Evolutionary conservation across 1,140 invertebrate species (phyloP), one percentile per base, ranked within the genome.

Genomic region (Monomorium pharaonis): DNA sequence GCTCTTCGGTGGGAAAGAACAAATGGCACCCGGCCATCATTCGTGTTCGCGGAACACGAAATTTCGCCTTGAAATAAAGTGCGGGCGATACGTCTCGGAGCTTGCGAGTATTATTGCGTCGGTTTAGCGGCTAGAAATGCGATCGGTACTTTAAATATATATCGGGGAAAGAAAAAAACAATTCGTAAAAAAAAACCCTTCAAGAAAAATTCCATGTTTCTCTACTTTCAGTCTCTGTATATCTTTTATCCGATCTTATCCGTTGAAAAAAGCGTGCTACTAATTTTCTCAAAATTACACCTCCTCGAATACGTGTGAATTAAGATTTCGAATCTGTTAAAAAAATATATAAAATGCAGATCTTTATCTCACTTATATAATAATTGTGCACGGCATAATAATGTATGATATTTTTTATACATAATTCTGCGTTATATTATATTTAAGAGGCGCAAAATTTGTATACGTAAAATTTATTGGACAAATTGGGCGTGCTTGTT

Each of bases 151-250:
- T 80, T 67, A 51, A 51, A 58, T 30, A 42, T 6, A 5, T 10
- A 2, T 21, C 16, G 33, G 42, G 14, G 7, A 24, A 16, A 5
- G 12, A 65, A n/a, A 30, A 78, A 21, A 44, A 7, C 49, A 10
- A 56, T 42, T 80, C 33, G 42, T 21, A 70, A 69, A 77, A 70
- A 54, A 63, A 76, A 58, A 58, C 27, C n/a, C n/a, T n/a, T n/a
- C n/a, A n/a, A n/a, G n/a, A 27, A 58, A 58, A 58, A 58, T 18
- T 9, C 14, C 6, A 5, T 16, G 16, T 33, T 51, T 33, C n/a
- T 37, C 27, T 62, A 21, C 10, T 62, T 33, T 78, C 14, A 30
- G 21, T 33, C 65, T 49, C 65, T 37, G 14, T 33, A 24, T 49
- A 12, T 37, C 42, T 42, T 76, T 33, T 21, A 37, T 75, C 18